Conservation (phyloP, 2,113 vertebrate species). For the Pungitius pungitius region DNA sequence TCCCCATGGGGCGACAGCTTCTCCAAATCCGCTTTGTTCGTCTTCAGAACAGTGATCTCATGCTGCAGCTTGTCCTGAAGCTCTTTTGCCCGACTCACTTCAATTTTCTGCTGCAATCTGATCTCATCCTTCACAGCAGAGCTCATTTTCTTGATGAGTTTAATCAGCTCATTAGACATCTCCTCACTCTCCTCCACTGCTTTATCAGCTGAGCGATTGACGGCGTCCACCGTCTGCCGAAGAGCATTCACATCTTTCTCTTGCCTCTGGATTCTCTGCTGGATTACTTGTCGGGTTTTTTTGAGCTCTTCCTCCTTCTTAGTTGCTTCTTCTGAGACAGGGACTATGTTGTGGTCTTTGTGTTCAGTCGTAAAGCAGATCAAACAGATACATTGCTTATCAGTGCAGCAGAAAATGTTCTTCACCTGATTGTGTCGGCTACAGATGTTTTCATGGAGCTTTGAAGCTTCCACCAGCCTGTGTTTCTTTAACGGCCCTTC, state of each 20-base stretch:
- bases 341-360: conserved; percentile 18
- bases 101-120: conserved; percentile 5
- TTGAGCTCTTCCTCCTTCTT: background rate
- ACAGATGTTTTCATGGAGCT: conserved; percentile 27
- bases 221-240: background rate
- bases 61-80: conserved; percentile 17
- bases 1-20: conserved; percentile 34
- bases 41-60: conserved; percentile 20
- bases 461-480: conserved; percentile 22
- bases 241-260: background rate
- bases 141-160: conserved; percentile 9
- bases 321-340: background rate
- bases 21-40: conserved; percentile 36
- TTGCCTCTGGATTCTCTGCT: conserved; percentile 1
- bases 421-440: conserved; percentile 1
- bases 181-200: background rate
- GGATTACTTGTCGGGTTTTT: background rate
- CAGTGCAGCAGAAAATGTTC: conserved; percentile 38
- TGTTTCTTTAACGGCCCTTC: conserved; percentile 10
- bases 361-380: conserved; percentile 20
- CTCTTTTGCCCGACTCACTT: background rate
- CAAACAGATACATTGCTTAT: conserved; percentile 34
- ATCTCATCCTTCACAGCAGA: conserved; percentile 18
- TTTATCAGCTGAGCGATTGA: conserved; percentile 3
- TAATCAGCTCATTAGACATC: conserved; percentile 10